Evolutionary conservation across 2,888 invertebrate genomes (phyloP).

Genomic region (Subacronicta megacephala): DNA sequence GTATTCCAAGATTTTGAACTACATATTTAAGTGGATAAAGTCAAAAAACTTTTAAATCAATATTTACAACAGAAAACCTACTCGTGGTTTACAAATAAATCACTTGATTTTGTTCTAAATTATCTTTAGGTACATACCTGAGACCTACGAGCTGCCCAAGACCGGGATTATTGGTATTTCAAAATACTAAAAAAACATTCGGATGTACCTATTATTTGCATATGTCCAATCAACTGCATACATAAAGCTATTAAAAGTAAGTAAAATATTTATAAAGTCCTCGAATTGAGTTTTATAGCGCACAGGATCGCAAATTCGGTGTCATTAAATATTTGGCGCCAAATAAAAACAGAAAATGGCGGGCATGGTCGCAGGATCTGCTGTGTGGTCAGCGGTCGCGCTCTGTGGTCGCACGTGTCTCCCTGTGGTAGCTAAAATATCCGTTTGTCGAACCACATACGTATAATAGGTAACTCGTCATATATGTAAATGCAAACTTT

Average conservation of each 20-base stretch:
- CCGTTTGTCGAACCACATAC: slow-evolving; percentile 35
- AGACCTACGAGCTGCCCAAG: no score
- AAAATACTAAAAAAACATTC: no score
- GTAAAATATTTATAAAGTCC: slow-evolving; percentile 4
- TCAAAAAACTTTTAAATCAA: no score
- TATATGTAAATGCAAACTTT: slow-evolving; percentile 21
- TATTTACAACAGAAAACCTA: no score
- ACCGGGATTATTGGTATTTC: no score
- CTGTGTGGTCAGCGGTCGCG: slow-evolving; percentile 20
- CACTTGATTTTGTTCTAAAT: no score
- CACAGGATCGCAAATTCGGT: slow-evolving; percentile 1
- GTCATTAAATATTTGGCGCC: slow-evolving; percentile 17
- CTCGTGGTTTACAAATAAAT: no score
- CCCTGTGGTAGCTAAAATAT: slow-evolving; percentile 30
- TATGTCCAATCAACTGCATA: no score
- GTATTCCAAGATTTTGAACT: background rate
- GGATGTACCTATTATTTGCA: no score
- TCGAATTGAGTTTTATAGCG: slow-evolving; percentile 5
- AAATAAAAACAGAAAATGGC: slow-evolving; percentile 37
- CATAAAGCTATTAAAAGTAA: no score
- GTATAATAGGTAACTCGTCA: slow-evolving; percentile 11
- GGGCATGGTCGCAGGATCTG: slow-evolving; percentile 29
- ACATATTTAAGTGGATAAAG: no score
- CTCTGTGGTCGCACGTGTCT: slow-evolving; percentile 27
- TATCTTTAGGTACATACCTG: no score